Conservation (phyloP, 2,113 vertebrate species). For the Scophthalmus maximus region DNA sequence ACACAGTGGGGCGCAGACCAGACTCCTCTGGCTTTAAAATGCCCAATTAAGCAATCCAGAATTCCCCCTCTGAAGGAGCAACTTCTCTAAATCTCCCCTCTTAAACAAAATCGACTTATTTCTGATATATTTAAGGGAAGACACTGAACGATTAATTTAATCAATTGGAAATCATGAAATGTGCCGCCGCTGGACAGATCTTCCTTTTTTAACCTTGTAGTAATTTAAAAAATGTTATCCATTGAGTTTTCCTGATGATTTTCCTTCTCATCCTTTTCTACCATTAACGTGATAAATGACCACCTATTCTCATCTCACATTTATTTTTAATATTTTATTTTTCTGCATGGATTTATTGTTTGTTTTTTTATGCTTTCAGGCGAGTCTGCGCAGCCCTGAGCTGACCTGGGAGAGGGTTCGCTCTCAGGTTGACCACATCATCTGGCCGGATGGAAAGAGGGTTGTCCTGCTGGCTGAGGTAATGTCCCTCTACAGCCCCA, state of each 20-base stretch:
- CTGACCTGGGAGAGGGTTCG: constrained; percentile 98
- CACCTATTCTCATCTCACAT: not conserved
- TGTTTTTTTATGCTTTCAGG: constrained; percentile 80
- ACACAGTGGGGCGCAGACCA: not conserved
- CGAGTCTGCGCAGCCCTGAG: constrained; percentile 95
- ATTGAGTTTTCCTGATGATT: no score
- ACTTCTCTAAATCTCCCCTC: not conserved
- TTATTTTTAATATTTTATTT: not conserved
- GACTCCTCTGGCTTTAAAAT: not conserved
- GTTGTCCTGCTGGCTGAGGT: constrained; percentile 98
- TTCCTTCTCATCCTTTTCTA: no score
- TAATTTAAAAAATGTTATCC: no score
- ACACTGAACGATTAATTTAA: not conserved
- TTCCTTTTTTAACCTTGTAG: no score
- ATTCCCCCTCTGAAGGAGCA: not conserved
- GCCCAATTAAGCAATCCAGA: not conserved
- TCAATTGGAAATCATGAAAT: no score
- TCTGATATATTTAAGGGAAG: not conserved
- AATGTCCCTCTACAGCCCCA: not conserved
- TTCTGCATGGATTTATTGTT: not conserved
- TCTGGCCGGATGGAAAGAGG: constrained; percentile 98
- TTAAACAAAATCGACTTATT: not conserved
- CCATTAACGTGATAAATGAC: no score
- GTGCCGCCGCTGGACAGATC: no score
- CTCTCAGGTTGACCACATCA: constrained; percentile 97